phyloP scores from a whole-genome alignment of 2,113 vertebrate species.

The mouse (Mus musculus) region GRCm39 chr4:86983501-86984000 shows the following conservation, averaged over 20 bases:
- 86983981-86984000: not conserved
- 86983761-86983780: not conserved
- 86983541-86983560: not conserved
- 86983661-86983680: not conserved
- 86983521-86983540: not conserved
- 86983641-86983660: not conserved
- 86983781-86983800: not conserved
- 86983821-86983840: conserved; percentile 25
- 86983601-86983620: conserved; percentile 11
- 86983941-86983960: not conserved
- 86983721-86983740: not conserved
- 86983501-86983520: not conserved
- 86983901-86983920: not conserved
- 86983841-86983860: not conserved
- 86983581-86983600: conserved; percentile 38
- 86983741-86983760: not conserved
- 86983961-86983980: too few relatives aligned
- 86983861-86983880: not conserved
- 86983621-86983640: not conserved
- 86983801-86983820: not conserved
- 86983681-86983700: not conserved
- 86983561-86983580: conserved; percentile 23
- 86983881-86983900: not conserved
- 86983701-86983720: not conserved
- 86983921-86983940: not conserved